Base-by-base conservation (phyloP, 2,113 vertebrate species). In the Lethenteron reissneri region DNA sequence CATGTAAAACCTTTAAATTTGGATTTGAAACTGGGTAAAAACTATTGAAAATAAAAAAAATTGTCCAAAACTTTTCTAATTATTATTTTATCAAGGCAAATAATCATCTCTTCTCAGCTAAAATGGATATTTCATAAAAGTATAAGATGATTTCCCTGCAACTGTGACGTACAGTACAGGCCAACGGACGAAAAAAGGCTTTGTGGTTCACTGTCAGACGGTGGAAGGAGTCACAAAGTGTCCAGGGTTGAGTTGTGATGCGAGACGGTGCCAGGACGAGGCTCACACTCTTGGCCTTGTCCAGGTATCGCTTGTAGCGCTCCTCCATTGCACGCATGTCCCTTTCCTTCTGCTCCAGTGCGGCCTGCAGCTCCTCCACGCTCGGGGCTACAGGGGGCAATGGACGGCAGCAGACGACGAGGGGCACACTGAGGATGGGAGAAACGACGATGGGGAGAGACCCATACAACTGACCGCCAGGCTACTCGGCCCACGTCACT, bases 291-390 rank as follows among this genome's bases (percentile, higher is more conserved):
- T 81, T 82, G 1, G 85, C 87, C 72, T 82, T 89, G 60, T 85
- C 87, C 80, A 91, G 79, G 0, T 90, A 91, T 72, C 80, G 81
- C 58, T 85, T 87, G 79, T 85, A 92, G 12, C 86, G 77, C 14
- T 88, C 84, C 78, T 92, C 88, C 89, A 92, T 89, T 75, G 83
- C 83, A 72, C 79, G 83, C 83, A 92, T 82, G 78, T 92, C 89
- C 2, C 85, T 85, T 0, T 91, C 89, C 77, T 91, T 92, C 80
- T 84, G 87, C 72, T 79, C 81, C 76, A 92, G 75, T 73, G 78
- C 83, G 71, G 84, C 82, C 77, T 91, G 85, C 21, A 92, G 82
- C 76, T 90, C 85, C 69, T 87, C 85, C 0, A 92, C 85, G 72
- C 86, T 87, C 76, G 79, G 82, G 0, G 79, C 79, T 76, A 85